phyloP scores from a whole-genome alignment of 2,113 vertebrate species.

The Glareola pratincola region DNA sequence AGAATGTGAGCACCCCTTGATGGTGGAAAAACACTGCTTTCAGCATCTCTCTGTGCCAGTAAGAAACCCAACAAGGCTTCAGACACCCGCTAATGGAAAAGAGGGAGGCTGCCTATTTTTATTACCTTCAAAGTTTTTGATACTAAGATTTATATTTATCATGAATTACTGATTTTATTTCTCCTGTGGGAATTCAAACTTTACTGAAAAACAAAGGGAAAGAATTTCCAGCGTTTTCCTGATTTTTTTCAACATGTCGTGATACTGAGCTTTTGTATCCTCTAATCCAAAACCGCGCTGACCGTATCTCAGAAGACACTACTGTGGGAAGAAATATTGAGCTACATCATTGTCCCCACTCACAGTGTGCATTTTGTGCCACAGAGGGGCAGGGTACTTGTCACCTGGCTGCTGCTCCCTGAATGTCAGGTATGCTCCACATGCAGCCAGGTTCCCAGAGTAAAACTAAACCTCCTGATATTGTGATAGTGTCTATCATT shows the following conservation, averaged over 20 bases:
- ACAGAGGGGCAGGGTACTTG: neutral
- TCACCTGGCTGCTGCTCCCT: neutral
- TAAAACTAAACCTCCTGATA: neutral
- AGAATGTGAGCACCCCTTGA: neutral
- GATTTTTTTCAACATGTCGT: neutral
- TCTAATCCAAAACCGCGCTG: neutral
- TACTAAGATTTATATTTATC: neutral
- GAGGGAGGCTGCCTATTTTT: neutral
- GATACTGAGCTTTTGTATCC: neutral
- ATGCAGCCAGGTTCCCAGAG: neutral
- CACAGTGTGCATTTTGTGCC: neutral
- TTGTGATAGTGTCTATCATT: neutral
- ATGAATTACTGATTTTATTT: neutral
- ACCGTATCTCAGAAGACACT: neutral
- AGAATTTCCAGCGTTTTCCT: neutral
- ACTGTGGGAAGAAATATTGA: neutral
- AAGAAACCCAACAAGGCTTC: neutral
- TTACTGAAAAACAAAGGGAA: neutral
- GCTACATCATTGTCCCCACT: neutral
- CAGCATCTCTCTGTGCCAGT: neutral
- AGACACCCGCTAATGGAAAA: neutral
- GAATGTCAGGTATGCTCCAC: neutral
- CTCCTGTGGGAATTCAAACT: neutral
- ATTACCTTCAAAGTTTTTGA: neutral
- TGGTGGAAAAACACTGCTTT: neutral